Base-by-base conservation (phyloP, 2,888 invertebrate genomes). In the Bimastos eiseni region DNA sequence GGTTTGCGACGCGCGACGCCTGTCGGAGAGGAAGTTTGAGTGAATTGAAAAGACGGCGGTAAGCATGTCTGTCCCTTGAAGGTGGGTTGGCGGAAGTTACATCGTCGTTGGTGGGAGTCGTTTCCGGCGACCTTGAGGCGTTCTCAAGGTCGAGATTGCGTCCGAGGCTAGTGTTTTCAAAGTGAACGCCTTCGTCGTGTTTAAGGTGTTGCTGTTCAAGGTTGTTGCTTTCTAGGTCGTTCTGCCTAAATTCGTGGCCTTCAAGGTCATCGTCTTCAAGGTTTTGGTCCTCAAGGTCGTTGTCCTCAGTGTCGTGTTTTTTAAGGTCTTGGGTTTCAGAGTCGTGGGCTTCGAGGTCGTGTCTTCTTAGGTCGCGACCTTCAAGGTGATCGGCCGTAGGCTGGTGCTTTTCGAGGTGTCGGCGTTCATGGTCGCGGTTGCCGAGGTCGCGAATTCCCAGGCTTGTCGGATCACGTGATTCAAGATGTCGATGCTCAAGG, bases 111-210 rank as follows among this genome's bases (percentile, higher is more conserved):
- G 37, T 34, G 21, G 34, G 37, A 4, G 33, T 84, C 36, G 34
- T 37, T 34, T 86, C 37, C 36, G 86, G 37, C 36, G 86, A 86
- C 86, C 86, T 86, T n/a, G 70, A 70, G 11, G 30, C 70, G 70
- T 70, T 70, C 70, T 70, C 70, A n/a, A n/a, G 70, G 70, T 70
- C 70, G n/a, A 70, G n/a, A 17, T 70, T 70, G 70, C n/a, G 70
- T 70, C 13, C 70, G 30, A 55, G 55, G 24, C 4, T 4, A 2
- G 5, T 5, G n/a, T n/a, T 70, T 6, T 70, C 70, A 70, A 70
- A n/a, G 70, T 70, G 30, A 70, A 70, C 30, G 70, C n/a, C n/a
- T 70, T 70, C n/a, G 70, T 70, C 70, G 70, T n/a, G 30, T 70
- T 70, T n/a, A n/a, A 70, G 70, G 70, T 70, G 8, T 70, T n/a